A percentile compares a stretch with the other conserved stretches of the same genome.
Conservation (phyloP, 2,888 invertebrate species). For the Cacoxenus indagator region DNA sequence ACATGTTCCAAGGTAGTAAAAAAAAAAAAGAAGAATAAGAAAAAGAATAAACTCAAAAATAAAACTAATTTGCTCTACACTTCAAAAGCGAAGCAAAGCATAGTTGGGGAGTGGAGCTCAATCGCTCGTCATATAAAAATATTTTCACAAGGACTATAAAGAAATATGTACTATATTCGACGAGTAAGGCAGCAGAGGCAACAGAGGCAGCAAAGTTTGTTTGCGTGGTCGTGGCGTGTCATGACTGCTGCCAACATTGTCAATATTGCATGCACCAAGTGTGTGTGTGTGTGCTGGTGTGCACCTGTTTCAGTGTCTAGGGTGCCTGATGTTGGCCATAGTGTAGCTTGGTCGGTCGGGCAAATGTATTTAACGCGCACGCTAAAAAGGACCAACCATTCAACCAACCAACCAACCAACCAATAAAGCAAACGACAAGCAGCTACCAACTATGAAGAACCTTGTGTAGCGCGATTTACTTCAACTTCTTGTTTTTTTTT, state of each 20-base stretch:
- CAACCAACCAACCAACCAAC: too few species aligned
- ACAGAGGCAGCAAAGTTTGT: slow-evolving; percentile 45
- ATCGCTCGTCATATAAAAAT: neutral
- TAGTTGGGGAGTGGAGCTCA: neutral
- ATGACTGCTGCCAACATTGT: slow-evolving; percentile 35
- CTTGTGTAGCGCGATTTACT: neutral
- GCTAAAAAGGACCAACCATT: neutral
- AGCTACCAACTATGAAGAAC: neutral
- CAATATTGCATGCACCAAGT: slow-evolving; percentile 59
- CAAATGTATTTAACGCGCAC: slow-evolving; percentile 59
- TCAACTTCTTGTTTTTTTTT: neutral
- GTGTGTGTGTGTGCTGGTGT: too few species aligned
- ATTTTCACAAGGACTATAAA: slow-evolving; percentile 1
- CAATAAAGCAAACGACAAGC: too few species aligned
- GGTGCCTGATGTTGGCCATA: neutral
- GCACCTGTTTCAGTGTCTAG: slow-evolving; percentile 30
- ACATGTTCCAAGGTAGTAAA: slow-evolving; percentile 50
- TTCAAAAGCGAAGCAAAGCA: slow-evolving; percentile 59
- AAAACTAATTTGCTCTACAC: slow-evolving; percentile 54
- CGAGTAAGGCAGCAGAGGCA: neutral
- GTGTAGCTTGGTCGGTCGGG: slow-evolving; percentile 14
- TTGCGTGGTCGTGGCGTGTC: too few species aligned
- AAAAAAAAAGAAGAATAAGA: slow-evolving; percentile 26
- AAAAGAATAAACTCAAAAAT: too few species aligned
- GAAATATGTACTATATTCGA: neutral